Evolutionary conservation across 1,140 invertebrate genomes (phyloP).

Genomic region (Tetramorium alpestre): DNA sequence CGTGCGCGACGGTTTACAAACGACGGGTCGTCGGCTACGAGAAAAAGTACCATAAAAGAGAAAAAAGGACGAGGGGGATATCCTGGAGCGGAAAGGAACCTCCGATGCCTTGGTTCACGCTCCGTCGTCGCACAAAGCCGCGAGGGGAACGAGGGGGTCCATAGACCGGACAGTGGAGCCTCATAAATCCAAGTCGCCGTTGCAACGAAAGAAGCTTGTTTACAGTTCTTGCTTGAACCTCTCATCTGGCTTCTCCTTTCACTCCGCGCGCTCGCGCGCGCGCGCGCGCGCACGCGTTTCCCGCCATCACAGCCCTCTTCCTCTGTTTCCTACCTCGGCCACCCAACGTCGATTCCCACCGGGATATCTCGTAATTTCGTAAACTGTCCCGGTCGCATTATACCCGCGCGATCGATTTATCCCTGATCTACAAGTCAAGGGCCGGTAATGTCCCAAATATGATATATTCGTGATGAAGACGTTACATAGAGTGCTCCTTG

Average conservation of each 20-base stretch:
- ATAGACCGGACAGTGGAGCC: slow-evolving; percentile 22
- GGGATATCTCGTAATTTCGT: slow-evolving; percentile 31
- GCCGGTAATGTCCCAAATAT: background rate
- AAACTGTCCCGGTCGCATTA: slow-evolving; percentile 40
- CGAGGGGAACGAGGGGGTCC: background rate
- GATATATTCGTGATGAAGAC: background rate
- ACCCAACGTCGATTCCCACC: slow-evolving; percentile 22
- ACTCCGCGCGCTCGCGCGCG: background rate
- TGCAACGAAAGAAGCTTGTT: slow-evolving; percentile 66
- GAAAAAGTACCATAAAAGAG: slow-evolving; percentile 1
- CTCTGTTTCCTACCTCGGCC: background rate
- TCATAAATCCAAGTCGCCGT: slow-evolving; percentile 63
- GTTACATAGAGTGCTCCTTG: background rate
- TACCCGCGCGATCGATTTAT: slow-evolving; percentile 38
- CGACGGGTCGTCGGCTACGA: background rate
- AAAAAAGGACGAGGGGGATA: background rate
- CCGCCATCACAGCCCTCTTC: background rate
- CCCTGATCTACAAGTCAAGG: slow-evolving; percentile 36
- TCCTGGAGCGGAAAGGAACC: background rate
- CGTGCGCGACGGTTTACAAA: slow-evolving; percentile 42
- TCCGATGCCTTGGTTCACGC: background rate
- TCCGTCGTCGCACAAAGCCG: slow-evolving; percentile 36
- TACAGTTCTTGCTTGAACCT: slow-evolving; percentile 59
- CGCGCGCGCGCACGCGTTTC: background rate
- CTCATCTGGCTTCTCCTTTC: slow-evolving; percentile 28